Evolutionary conservation across 37 sponge, comb jelly and placozoan species (phyloP).

Genomic region (Amphimedon queenslandica): DNA sequence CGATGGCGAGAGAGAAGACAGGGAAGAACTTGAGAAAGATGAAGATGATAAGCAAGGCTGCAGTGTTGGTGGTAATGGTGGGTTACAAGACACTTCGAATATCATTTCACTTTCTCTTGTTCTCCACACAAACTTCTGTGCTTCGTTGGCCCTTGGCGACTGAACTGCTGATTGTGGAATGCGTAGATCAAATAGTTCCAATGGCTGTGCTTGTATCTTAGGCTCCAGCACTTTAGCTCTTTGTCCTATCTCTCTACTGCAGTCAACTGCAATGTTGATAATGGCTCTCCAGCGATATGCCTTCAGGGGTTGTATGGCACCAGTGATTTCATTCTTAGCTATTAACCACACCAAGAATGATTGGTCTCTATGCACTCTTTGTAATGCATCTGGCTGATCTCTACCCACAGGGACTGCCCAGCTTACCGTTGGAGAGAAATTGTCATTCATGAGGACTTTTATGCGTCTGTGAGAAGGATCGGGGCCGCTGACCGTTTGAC

Average conservation of each 20-base stretch:
- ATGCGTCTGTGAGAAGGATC: slow-evolving; percentile 11
- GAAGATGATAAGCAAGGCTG: slow-evolving; percentile 1
- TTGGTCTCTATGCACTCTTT: slow-evolving; percentile 71
- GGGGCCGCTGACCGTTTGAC: slow-evolving; percentile 61
- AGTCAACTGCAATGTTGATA: slow-evolving; percentile 82
- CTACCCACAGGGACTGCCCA: slow-evolving; percentile 88
- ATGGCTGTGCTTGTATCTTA: slow-evolving; percentile 56
- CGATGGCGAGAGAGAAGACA: background rate
- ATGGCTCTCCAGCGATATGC: slow-evolving; percentile 75
- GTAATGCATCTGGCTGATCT: slow-evolving; percentile 80
- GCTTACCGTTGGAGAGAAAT: slow-evolving; percentile 84
- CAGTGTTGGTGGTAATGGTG: slow-evolving; percentile 27
- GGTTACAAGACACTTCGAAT: slow-evolving; percentile 73
- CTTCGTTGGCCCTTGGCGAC: slow-evolving; percentile 83
- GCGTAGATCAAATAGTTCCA: slow-evolving; percentile 32
- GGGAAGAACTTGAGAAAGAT: background rate
- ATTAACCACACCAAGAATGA: slow-evolving; percentile 80
- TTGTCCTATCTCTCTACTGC: slow-evolving; percentile 29
- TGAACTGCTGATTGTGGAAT: slow-evolving; percentile 59
- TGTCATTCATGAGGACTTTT: slow-evolving; percentile 76
- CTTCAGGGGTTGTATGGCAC: slow-evolving; percentile 26
- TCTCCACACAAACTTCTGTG: slow-evolving; percentile 92
- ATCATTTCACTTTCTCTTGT: slow-evolving; percentile 61
- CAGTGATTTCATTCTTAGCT: slow-evolving; percentile 65
- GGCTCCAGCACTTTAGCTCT: slow-evolving; percentile 70